Base-by-base conservation (phyloP, 2,888 invertebrate species). In the Ophion slaviceki region DNA sequence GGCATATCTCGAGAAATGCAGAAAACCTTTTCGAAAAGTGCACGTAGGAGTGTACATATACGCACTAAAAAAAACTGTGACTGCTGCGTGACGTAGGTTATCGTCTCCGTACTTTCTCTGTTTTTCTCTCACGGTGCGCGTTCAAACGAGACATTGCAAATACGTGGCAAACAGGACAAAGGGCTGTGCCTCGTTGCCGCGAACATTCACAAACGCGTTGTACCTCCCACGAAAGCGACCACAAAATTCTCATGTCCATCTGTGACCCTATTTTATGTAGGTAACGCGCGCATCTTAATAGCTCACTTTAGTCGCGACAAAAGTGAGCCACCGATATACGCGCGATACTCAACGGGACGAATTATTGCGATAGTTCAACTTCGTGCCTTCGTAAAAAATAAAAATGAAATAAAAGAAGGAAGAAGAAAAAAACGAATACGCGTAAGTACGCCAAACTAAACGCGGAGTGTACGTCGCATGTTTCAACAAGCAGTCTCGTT, bases 121-220 rank as follows among this genome's bases (percentile, higher is more conserved):
- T 53, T 17, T 53, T 53, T 53, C 17, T 68, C 45, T 68, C 14
- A 17, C 32, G 28, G 14, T 24, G 1, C 61, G 14, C 64, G 10
- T 78, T 66, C 36, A 62, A 24, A 66, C 10, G 66, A 67, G 68
- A 71, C 57, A 67, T 82, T 77, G 82, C 72, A n/a, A 72, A 71
- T 53, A 72, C 66, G 66, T 64, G 36, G 45, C 66, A 40, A 53
- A 70, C n/a, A 66, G 28, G 62, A 80, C 59, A 80, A 84, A 84
- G 80, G 84, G 66, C n/a, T 17, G 17, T 32, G 32, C 80, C 76
- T 80, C 66, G 76, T 66, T 71, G 59, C 32, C 20, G 36, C 11
- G 24, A 66, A 76, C 71, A 80, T 84, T 80, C 76, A 80, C 67
- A 83, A 62, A 74, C 66, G 76, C 32, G 0, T 64, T 79, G 70